Evolutionary conservation across 2,113 vertebrate species (phyloP), one percentile per base, ranked within the genome.

Genomic region (Proterorhinus semilunaris): DNA sequence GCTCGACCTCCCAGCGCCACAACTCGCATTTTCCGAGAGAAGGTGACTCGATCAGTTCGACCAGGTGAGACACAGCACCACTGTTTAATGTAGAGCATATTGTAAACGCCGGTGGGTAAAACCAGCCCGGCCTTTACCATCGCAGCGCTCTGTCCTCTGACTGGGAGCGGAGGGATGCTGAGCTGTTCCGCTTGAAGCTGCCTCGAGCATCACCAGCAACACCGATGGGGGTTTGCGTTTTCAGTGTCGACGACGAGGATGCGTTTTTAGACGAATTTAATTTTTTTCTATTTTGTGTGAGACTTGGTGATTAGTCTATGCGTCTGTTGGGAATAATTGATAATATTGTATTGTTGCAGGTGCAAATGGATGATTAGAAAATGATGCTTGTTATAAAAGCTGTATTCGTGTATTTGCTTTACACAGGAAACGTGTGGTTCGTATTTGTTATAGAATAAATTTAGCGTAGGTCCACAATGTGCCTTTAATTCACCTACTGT

Each of bases 31-130:
- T 48, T 64, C 27, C 11, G 43, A 13, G 51, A 65, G 72, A 75
- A 88, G 78, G 71, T 75, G 83, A 86, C 77, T 83, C 6, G 54
- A 80, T 76, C 74, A 69, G 27, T 72, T 75, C 70, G 43, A 55
- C 59, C 80, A 84, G 89, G 89, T 90, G 80, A 72, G 82, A 57
- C 5, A 3, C 5, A 17, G 9, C 3, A 63, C 1, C 6, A 17
- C n/a, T 10, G 47, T 62, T n/a, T 10, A n/a, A 21, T 21, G 21
- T 0, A 47, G 7, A 11, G 7, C 10, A 8, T 7, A 21, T 16
- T 6, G 45, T 43, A 48, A 68, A 53, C 44, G n/a, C 48, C 54
- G 50, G 7, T 13, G 27, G 10, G 10, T 6, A 0, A 42, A 42
- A 63, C 2, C 21, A 6, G n/a, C 64, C 6, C 4, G 21, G 36